Evolutionary conservation across 1,140 invertebrate species (phyloP).

Genomic region (Drosophila navojoa): DNA sequence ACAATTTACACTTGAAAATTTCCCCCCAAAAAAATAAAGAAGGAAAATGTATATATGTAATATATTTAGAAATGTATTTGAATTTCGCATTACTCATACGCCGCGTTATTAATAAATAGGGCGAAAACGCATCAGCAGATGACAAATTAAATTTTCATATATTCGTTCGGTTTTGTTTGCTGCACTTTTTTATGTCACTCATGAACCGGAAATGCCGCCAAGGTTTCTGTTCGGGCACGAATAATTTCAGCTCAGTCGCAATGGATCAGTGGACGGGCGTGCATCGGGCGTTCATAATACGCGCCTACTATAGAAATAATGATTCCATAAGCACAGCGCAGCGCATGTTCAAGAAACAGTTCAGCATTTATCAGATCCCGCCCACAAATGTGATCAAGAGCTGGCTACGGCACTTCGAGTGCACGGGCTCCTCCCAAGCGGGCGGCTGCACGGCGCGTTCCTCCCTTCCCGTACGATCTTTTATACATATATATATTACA

Average conservation of each 20-base stretch:
- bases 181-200: slow-evolving; percentile 67
- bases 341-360: slow-evolving; percentile 75
- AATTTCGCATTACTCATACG: slow-evolving; percentile 66
- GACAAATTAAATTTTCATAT: slow-evolving; percentile 64
- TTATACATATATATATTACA: background rate
- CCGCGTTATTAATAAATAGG: slow-evolving; percentile 44
- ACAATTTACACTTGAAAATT: slow-evolving; percentile 27
- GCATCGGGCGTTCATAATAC: slow-evolving; percentile 77
- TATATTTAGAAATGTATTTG: background rate
- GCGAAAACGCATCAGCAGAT: slow-evolving; percentile 28
- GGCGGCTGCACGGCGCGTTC: slow-evolving; percentile 42
- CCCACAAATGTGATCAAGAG: slow-evolving; percentile 72
- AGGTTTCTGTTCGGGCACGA: slow-evolving; percentile 13
- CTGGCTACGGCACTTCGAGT: slow-evolving; percentile 77
- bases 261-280: slow-evolving; percentile 81
- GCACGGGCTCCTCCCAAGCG: slow-evolving; percentile 72
- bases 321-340: slow-evolving; percentile 77
- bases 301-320: slow-evolving; percentile 78
- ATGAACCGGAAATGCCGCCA: slow-evolving; percentile 57
- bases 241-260: slow-evolving; percentile 39
- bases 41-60: background rate
- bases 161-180: slow-evolving; percentile 9
- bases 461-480: slow-evolving; percentile 59
- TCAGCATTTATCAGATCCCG: slow-evolving; percentile 76
- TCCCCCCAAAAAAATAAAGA: background rate